Conservation (phyloP, 2,888 invertebrate species). For the Macrosiphum euphorbiae region DNA sequence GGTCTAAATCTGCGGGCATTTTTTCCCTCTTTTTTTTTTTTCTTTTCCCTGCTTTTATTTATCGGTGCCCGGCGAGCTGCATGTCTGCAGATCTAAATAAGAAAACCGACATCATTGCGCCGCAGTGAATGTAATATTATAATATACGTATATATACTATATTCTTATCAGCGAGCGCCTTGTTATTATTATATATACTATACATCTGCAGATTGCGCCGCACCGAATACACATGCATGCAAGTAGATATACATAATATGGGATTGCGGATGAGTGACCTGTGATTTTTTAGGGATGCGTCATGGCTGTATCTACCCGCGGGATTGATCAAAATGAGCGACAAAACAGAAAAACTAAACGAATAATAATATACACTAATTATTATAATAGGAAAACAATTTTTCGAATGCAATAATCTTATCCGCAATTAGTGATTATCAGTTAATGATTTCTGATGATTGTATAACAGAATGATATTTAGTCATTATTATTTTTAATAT, state of each 20-base stretch:
- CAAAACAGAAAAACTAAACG: background rate
- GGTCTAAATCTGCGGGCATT: slow-evolving; percentile 48
- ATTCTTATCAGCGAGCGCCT: slow-evolving; percentile 36
- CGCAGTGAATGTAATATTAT: slow-evolving; percentile 14
- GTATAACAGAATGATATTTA: too few species aligned
- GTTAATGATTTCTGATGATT: too few species aligned
- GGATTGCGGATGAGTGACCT: slow-evolving; percentile 28
- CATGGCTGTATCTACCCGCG: background rate
- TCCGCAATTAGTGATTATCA: too few species aligned
- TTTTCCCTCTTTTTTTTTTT: background rate
- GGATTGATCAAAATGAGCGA: background rate
- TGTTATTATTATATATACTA: slow-evolving; percentile 6
- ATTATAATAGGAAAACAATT: background rate
- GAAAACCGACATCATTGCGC: slow-evolving; percentile 10
- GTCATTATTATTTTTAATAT: too few species aligned
- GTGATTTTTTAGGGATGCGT: background rate
- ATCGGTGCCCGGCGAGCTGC: slow-evolving; percentile 22
- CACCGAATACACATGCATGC: background rate
- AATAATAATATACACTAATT: background rate
- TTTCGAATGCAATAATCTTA: too few species aligned
- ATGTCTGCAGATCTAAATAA: slow-evolving; percentile 49
- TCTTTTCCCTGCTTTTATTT: slow-evolving; percentile 38
- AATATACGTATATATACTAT: background rate
- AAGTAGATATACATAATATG: background rate
- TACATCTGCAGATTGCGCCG: background rate